Evolutionary conservation across 2,113 vertebrate species (phyloP).

Genomic region (Axis porcinus): DNA sequence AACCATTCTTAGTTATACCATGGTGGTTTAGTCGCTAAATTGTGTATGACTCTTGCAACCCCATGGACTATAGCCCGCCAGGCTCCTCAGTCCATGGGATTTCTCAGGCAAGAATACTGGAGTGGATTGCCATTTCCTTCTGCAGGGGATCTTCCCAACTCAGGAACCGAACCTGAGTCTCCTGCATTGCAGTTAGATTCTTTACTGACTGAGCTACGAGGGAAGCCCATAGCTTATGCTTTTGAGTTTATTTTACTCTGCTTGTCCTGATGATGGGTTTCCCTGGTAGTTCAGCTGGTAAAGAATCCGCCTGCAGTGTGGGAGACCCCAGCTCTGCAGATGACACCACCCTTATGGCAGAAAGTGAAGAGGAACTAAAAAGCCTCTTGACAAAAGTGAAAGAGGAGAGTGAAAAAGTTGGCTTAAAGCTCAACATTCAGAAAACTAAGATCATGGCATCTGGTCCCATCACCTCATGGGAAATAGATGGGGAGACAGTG

Average conservation of each 20-base stretch:
- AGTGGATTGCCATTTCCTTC: neutral
- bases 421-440: no score
- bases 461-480: no score
- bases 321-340: neutral
- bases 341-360: no score
- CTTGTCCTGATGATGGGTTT: neutral
- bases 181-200: neutral
- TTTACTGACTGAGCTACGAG: neutral
- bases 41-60: neutral
- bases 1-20: neutral
- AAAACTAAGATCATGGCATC: no score
- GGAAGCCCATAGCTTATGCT: neutral
- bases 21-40: neutral
- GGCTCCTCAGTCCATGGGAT: neutral
- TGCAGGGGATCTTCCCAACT: neutral
- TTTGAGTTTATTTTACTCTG: neutral
- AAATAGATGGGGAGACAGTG: no score
- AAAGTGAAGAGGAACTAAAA: no score
- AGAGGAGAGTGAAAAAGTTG: no score
- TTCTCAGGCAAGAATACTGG: neutral
- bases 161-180: fast-evolving
- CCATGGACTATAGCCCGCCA: neutral
- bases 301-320: neutral
- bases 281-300: neutral
- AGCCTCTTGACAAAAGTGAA: no score